These are phyloP conservation scores for Danaus plexippus DNA, from an alignment of 1,140 invertebrate genomes.

Conservation along the genomic window DNA sequence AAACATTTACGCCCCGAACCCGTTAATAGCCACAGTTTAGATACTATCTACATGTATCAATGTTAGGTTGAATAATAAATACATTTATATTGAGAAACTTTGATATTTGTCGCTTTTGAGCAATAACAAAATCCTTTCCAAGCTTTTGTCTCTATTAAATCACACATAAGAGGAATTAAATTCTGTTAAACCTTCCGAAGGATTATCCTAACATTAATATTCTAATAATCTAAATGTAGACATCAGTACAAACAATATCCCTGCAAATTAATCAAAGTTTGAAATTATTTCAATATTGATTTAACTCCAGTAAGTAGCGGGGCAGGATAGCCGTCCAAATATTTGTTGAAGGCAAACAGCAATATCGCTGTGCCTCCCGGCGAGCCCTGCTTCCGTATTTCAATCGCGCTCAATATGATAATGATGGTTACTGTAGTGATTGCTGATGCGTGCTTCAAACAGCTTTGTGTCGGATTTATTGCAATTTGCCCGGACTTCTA, in stretches of 20 bases:
- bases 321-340: conserved; percentile 44
- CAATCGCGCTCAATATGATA: conserved; percentile 53
- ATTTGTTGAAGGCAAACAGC: conserved; percentile 60
- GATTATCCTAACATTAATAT: no score
- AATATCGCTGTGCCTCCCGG: conserved; percentile 63
- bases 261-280: conserved; percentile 69
- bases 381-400: conserved; percentile 40
- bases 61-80: no score
- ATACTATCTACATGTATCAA: background rate
- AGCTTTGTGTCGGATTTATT: conserved; percentile 35
- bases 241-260: conserved; percentile 63
- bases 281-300: conserved; percentile 69
- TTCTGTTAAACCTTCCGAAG: no score
- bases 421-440: conserved; percentile 45
- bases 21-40: conserved; percentile 58
- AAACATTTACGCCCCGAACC: conserved; percentile 55
- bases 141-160: no score
- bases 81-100: no score
- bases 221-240: conserved; percentile 14
- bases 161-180: no score
- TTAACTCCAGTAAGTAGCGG: conserved; percentile 67
- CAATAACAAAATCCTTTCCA: no score
- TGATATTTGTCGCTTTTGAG: no score
- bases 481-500: conserved; percentile 24
- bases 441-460: conserved; percentile 42